Base-by-base conservation (phyloP, 2,888 invertebrate species). In the Stegana nigrithorax region DNA sequence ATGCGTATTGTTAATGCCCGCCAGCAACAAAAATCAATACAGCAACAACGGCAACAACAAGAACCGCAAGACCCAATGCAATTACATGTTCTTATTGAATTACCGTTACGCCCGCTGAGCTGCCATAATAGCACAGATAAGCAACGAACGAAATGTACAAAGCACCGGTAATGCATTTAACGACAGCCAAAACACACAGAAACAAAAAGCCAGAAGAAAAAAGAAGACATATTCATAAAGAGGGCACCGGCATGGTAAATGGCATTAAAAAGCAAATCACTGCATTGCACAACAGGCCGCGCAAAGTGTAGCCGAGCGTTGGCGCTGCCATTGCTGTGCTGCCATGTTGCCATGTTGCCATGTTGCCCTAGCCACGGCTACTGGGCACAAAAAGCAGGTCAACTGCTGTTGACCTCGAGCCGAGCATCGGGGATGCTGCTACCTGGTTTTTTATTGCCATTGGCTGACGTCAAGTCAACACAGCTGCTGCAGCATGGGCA, bases 21-120 rank as follows among this genome's bases (percentile, higher is more conserved):
- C 19, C 23, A 21, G 21, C 21, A 45, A 19, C 23, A 23, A 45
- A 45, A 45, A 45, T 45, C 45, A 17, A 45, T 21, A 45, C 17
- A n/a, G 19, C 19, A 44, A 44, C 19, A 44, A 44, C 44, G 4
- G 4, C 19, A 44, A 44, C 12, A 10, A 8, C 36, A 36, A 36
- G 6, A 10, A 2, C 39, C 5, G 14, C 6, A 39, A 39, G n/a
- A n/a, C 17, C 23, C 8, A 50, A 50, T 50, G 50, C 50, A 50
- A 50, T 50, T 50, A 50, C 50, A 50, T 50, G 26, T 12, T 14
- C 25, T 50, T 50, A 50, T 50, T 50, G 50, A 50, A 26, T 50
- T 50, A 50, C 26, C 26, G 50, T 26, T 50, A 50, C 25, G 50
- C 23, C 25, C 26, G 50, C 50, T 50, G 25, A 23, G n/a, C 25